Conservation (phyloP, 2,113 vertebrate species). For the Scomber japonicus region DNA sequence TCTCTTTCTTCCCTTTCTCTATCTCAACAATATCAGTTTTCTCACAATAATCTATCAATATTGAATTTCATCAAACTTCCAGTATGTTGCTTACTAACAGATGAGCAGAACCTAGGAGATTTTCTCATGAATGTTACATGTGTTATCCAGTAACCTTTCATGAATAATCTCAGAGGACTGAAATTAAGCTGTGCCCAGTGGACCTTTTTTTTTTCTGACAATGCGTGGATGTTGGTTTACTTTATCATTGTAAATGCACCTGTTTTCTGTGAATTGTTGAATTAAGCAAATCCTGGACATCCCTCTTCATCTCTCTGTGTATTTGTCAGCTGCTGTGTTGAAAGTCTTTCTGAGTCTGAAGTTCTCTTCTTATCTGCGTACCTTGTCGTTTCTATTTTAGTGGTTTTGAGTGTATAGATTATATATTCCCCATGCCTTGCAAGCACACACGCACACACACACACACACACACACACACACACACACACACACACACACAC, state of each 20-base stretch:
- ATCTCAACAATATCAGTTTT: slow-evolving; percentile 50
- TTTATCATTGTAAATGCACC: slow-evolving; percentile 4
- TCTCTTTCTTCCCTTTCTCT: slow-evolving; percentile 25
- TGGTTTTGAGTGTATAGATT: slow-evolving; percentile 11
- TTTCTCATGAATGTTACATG: slow-evolving; percentile 56
- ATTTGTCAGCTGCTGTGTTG: not conserved
- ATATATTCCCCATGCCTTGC: slow-evolving; percentile 17
- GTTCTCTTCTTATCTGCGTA: slow-evolving; percentile 26
- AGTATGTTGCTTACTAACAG: slow-evolving; percentile 43
- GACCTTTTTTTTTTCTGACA: not conserved
- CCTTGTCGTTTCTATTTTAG: slow-evolving; percentile 35
- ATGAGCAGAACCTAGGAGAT: slow-evolving; percentile 36
- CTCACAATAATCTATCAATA: slow-evolving; percentile 49
- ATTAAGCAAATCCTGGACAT: not conserved
- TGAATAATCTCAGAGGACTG: slow-evolving; percentile 27
- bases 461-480: not conserved
- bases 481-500: not conserved
- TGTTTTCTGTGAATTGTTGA: not conserved
- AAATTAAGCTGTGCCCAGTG: slow-evolving; percentile 13
- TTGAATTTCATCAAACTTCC: slow-evolving; percentile 50
- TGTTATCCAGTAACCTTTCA: slow-evolving; percentile 49
- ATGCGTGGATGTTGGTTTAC: not conserved
- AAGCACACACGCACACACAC: not conserved
- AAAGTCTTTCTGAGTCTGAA: slow-evolving; percentile 7
- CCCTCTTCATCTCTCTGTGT: not conserved